phyloP scores from a whole-genome alignment of 2,888 invertebrate genomes.

The Griposia aprilina region DNA sequence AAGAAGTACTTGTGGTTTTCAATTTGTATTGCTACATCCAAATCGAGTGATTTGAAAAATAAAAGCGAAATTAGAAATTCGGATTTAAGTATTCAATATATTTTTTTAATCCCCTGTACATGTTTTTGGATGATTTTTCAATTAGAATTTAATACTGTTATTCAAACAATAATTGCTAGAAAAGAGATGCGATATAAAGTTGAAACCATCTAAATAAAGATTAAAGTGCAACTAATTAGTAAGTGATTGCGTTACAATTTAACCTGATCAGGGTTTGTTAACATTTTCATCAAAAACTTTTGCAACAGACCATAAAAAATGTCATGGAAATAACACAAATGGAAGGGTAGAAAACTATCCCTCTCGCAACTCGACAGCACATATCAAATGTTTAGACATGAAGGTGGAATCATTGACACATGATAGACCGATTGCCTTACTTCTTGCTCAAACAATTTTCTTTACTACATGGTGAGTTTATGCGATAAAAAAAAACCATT shows the following conservation, averaged over 20 bases:
- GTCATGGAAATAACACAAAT: not conserved
- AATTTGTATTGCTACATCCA: too few species aligned
- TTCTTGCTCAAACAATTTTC: constrained; percentile 36
- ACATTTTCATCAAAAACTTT: not conserved
- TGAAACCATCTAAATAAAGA: too few species aligned
- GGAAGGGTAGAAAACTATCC: not conserved
- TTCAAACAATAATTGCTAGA: not conserved
- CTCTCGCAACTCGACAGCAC: not conserved
- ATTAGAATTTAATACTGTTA: not conserved
- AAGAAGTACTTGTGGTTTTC: too few species aligned
- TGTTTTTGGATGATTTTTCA: not conserved
- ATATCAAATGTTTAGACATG: constrained; percentile 34
- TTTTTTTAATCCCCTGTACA: too few species aligned
- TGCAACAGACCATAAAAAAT: not conserved
- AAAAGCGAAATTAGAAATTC: too few species aligned
- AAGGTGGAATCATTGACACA: constrained; percentile 35
- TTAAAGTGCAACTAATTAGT: not conserved
- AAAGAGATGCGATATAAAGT: not conserved
- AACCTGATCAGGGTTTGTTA: not conserved
- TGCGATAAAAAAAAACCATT: not conserved
- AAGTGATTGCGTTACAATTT: not conserved
- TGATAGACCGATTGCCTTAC: constrained; percentile 29
- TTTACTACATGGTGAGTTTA: constrained; percentile 14
- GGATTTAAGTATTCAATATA: not conserved
- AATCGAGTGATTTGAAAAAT: too few species aligned